These are phyloP conservation scores for Lathronympha strigana DNA, from an alignment of 2,888 invertebrate genomes.

Conservation along the genomic window DNA sequence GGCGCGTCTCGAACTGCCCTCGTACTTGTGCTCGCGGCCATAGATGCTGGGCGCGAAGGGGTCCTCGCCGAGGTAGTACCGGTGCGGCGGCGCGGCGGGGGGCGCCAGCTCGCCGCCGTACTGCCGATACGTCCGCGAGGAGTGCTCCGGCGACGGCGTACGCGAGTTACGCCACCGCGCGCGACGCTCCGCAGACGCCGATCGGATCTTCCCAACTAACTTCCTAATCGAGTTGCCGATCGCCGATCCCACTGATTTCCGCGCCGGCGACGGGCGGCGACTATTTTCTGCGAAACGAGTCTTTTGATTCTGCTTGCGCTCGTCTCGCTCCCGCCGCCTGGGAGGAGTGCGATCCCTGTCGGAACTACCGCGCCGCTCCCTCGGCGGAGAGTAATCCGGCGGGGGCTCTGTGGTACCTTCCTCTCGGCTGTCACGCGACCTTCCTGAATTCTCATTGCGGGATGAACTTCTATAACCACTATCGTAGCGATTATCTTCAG, in stretches of 20 bases:
- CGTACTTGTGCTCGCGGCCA: conserved; percentile 93
- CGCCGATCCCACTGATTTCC: conserved; percentile 83
- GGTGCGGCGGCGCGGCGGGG: conserved; percentile 85
- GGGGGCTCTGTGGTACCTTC: conserved; percentile 86
- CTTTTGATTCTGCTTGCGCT: conserved; percentile 87
- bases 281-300: conserved; percentile 86
- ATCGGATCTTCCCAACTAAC: conserved; percentile 92
- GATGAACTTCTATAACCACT: conserved; percentile 85
- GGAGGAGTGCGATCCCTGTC: conserved; percentile 76
- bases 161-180: conserved; percentile 85
- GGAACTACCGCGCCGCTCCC: conserved; percentile 73
- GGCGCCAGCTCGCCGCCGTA: conserved; percentile 80
- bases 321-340: conserved; percentile 77
- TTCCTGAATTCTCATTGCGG: conserved; percentile 79
- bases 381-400: conserved; percentile 88
- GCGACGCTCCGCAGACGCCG: conserved; percentile 87
- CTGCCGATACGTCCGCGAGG: conserved; percentile 79
- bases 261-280: conserved; percentile 71
- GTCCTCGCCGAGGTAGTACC: conserved; percentile 94
- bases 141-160: conserved; percentile 85
- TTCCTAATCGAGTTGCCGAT: conserved; percentile 93
- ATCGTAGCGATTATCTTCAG: conserved; percentile 82
- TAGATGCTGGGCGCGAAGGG: conserved; percentile 93
- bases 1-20: conserved; percentile 84
- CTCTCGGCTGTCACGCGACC: conserved; percentile 76